Conservation (phyloP, 2,797 vertebrate genomes). For the Spondyliosoma cantharus region DNA sequence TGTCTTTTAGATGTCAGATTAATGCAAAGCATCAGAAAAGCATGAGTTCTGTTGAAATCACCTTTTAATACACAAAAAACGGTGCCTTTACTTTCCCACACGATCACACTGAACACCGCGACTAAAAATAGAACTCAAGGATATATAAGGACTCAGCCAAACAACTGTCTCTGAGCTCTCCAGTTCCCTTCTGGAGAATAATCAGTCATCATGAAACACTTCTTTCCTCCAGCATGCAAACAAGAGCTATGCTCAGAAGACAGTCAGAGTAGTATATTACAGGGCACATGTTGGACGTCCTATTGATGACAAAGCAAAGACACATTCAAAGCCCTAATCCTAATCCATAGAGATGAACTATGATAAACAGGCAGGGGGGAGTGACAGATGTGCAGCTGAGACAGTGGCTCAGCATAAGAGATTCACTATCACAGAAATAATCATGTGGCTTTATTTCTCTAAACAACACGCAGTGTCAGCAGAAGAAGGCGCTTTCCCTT, state of each 20-base stretch:
- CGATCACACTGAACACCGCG: not conserved
- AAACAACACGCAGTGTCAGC: not conserved
- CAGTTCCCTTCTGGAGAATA: slow-evolving; percentile 34
- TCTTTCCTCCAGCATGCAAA: slow-evolving; percentile 62
- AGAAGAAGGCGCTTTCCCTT: not conserved
- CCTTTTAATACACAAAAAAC: not conserved
- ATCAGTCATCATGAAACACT: slow-evolving; percentile 54
- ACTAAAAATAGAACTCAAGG: slow-evolving; percentile 61
- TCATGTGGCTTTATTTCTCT: slow-evolving; percentile 25
- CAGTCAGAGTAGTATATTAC: slow-evolving; percentile 26
- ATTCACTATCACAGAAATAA: slow-evolving; percentile 43
- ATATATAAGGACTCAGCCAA: slow-evolving; percentile 47
- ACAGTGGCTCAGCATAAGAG: slow-evolving; percentile 45
- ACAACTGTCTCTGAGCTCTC: slow-evolving; percentile 49
- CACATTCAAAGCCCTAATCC: slow-evolving; percentile 65
- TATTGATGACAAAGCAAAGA: slow-evolving; percentile 74
- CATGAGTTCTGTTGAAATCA: not conserved
- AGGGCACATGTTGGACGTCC: slow-evolving; percentile 24
- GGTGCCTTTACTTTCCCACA: slow-evolving; percentile 32
- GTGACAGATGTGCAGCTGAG: slow-evolving; percentile 72
- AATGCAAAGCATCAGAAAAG: slow-evolving; percentile 9
- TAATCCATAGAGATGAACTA: slow-evolving; percentile 77
- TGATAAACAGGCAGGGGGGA: slow-evolving; percentile 41
- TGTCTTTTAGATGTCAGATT: slow-evolving; percentile 9
- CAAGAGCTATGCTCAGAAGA: slow-evolving; percentile 30